Evolutionary conservation across 2,888 invertebrate genomes (phyloP), one percentile per base, ranked within the genome.

Genomic region (Drosophila atripex): DNA sequence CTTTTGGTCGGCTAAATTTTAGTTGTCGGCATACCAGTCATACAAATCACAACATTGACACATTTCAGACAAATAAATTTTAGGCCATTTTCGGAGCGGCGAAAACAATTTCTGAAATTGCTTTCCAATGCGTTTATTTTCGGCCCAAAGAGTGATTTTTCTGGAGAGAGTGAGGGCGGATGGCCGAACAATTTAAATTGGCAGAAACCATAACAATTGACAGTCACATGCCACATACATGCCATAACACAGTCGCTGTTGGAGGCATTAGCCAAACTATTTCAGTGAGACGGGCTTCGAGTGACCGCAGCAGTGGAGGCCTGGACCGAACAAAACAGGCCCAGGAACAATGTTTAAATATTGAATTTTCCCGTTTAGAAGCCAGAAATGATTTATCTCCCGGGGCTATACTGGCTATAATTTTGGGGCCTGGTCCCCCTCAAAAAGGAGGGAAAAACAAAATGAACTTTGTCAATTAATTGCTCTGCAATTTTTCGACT

Each of bases 391-490:
- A 70, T 68, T 66, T 69, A 55, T 69, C 52, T 25, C 45, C 18
- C 39, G 39, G 39, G 14, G 50, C n/a, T 58, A 28, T 28, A 28
- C 28, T 9, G 28, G 28, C 28, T 28, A 28, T 28, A 28, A 28
- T 28, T 28, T 28, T 28, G 9, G 25, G 9, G 0, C 21, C 21
- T 0, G 28, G 9, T 58, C 59, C 28, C 21, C 30, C 35, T 28
- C 50, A 72, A 71, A 74, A 76, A 51, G n/a, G 14, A 73, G 53
- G 64, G 58, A 63, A n/a, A n/a, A n/a, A 76, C 73, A 76, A 86
- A 83, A 84, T 87, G 85, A 84, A 84, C 83, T 86, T 82, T 84
- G 87, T 82, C 87, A 86, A 84, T 84, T 84, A 84, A 84, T 84
- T 86, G 86, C 79, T 78, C 65, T 47, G 77, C 77, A 60, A 50